A percentile compares a stretch with the other conserved stretches of the same genome.
Evolutionary conservation across 1,140 invertebrate genomes (phyloP).

Genomic region (Drosophila insularis): DNA sequence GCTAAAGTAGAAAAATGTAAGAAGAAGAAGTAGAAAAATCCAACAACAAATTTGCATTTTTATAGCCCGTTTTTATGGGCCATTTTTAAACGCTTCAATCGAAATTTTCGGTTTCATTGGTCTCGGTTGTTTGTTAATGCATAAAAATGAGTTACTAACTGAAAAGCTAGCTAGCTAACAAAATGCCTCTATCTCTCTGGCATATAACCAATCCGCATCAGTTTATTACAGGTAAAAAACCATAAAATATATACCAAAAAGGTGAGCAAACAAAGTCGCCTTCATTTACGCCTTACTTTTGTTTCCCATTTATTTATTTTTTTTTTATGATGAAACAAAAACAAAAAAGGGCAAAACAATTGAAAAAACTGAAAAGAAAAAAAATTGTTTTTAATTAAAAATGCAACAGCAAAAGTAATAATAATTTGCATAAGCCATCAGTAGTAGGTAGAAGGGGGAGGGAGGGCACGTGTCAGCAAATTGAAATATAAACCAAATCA

Average conservation of each 20-base stretch:
- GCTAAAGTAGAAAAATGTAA: too few species aligned
- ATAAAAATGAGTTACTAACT: constrained; percentile 38
- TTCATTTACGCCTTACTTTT: not conserved
- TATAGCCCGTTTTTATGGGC: constrained; percentile 11
- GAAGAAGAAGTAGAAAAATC: constrained; percentile 21
- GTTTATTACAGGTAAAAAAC: constrained; percentile 45
- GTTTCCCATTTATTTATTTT: not conserved
- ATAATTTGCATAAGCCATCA: constrained; percentile 6
- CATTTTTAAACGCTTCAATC: constrained; percentile 13
- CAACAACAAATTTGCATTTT: constrained; percentile 7
- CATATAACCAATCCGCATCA: constrained; percentile 28
- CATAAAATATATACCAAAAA: constrained; percentile 24
- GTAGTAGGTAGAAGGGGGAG: not conserved
- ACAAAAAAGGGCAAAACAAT: too few species aligned
- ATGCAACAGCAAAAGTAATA: not conserved
- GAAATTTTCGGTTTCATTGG: constrained; percentile 11
- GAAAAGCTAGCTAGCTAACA: constrained; percentile 1
- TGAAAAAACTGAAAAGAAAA: not conserved
- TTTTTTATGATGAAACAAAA: constrained; percentile 35
- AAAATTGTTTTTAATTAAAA: constrained; percentile 11
- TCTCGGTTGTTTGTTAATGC: constrained; percentile 27
- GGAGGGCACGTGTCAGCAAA: not conserved
- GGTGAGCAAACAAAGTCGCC: constrained; percentile 27
- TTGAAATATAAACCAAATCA: not conserved
- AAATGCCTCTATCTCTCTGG: not conserved